Conservation (phyloP, 1,140 invertebrate species). For the Papilio xuthus region DNA sequence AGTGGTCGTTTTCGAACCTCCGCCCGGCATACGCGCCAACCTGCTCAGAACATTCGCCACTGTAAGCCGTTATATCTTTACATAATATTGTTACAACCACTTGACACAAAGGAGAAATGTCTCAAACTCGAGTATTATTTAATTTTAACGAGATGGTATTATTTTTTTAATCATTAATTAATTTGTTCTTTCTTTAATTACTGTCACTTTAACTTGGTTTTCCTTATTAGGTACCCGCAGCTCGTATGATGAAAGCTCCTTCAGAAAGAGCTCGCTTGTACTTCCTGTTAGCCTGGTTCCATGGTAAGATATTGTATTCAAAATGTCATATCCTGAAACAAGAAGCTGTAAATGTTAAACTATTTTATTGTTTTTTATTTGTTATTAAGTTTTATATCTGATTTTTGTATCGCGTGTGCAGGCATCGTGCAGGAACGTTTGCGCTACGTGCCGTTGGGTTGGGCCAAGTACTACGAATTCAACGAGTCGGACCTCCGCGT, state of each 20-base stretch:
- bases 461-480: conserved; percentile 99
- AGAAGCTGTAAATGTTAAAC: too few relatives aligned
- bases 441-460: conserved; percentile 97
- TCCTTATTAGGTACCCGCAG: conserved; percentile 90
- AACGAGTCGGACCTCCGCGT: conserved; percentile 98
- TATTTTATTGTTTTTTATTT: too few relatives aligned
- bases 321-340: too few relatives aligned
- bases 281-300: conserved; percentile 99
- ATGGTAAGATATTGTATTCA: conserved; percentile 83
- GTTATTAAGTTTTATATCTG: too few relatives aligned
- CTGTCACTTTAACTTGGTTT: too few relatives aligned
- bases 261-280: conserved; percentile 97
- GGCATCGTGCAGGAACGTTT: conserved; percentile 97
- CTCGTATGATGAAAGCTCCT: conserved; percentile 95
- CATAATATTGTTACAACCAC: conserved; percentile 25
- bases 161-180: too few relatives aligned
- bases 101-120: background rate
- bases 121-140: too few relatives aligned
- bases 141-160: background rate
- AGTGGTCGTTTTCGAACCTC: conserved; percentile 99
- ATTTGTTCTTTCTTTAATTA: too few relatives aligned
- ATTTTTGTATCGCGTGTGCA: conserved; percentile 42
- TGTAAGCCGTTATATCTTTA: conserved; percentile 80
- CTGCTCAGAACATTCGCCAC: conserved; percentile 97
- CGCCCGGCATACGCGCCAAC: conserved; percentile 98